Conservation (phyloP, 2,797 vertebrate species). For the Pseudochirops cupreus region DNA sequence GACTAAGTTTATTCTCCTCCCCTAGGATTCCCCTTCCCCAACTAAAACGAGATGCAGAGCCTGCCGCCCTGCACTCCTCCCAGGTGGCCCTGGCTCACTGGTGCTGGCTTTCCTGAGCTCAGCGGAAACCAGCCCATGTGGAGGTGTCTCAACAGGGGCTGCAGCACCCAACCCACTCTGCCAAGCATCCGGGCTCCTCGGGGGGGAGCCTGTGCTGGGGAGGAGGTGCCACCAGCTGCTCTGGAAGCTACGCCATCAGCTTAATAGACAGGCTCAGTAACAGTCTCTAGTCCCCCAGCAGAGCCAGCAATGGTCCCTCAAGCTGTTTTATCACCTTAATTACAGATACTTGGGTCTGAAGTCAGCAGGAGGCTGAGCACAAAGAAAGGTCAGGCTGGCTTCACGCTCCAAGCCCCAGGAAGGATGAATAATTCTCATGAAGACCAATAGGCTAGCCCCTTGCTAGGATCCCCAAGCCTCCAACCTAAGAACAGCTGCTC, state of each 20-base stretch:
- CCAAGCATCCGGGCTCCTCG: too few species aligned
- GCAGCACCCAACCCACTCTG: not conserved
- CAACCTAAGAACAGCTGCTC: not conserved
- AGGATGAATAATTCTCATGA: not conserved
- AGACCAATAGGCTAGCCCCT: not conserved
- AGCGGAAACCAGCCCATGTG: not conserved
- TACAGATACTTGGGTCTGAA: not conserved
- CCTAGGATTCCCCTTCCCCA: not conserved
- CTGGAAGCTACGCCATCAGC: not conserved
- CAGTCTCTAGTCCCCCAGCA: not conserved
- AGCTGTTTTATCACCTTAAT: not conserved
- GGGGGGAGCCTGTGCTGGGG: not conserved
- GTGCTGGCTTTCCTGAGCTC: not conserved
- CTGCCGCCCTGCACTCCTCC: not conserved
- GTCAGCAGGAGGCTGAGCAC: slow-evolving; percentile 10
- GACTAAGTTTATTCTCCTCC: rapidly evolving
- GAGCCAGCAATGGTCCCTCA: not conserved
- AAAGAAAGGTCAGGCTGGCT: not conserved
- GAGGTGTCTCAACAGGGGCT: not conserved
- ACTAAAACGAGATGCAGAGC: not conserved
- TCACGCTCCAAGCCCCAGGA: not conserved
- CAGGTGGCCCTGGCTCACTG: not conserved
- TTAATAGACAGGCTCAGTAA: not conserved
- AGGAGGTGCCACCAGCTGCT: not conserved
- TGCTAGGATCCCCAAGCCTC: not conserved